Percentiles rank a stretch among this genome's conserved stretches.
These are phyloP conservation scores for Escarpia spicata DNA, from an alignment of 2,888 invertebrate species.

Conservation along the genomic window DNA sequence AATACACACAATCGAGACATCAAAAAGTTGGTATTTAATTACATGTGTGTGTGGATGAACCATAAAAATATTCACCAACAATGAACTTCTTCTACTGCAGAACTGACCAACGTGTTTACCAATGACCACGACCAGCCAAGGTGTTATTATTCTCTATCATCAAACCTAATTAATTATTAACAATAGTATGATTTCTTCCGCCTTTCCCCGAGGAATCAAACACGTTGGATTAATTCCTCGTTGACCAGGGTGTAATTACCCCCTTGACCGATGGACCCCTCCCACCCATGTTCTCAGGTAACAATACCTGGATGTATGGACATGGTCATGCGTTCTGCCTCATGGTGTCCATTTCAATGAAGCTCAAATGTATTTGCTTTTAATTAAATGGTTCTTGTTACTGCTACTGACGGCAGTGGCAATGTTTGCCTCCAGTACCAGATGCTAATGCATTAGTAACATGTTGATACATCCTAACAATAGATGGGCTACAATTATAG, in stretches of 20 bases:
- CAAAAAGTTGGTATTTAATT: background rate
- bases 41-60: background rate
- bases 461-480: background rate
- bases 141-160: background rate
- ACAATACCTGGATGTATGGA: background rate
- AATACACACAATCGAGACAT: background rate
- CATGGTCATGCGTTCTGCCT: background rate
- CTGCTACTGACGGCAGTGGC: background rate
- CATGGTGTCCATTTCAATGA: background rate
- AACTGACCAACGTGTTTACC: background rate
- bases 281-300: background rate
- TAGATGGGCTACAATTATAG: background rate
- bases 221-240: background rate
- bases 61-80: background rate
- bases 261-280: background rate
- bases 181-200: background rate
- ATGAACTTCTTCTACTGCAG: background rate
- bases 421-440: background rate
- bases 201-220: background rate
- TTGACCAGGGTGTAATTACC: background rate
- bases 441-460: background rate
- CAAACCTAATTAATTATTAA: slow-evolving; percentile 8
- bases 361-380: slow-evolving; percentile 16
- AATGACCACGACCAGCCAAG: background rate
- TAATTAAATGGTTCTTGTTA: slow-evolving; percentile 6